Conservation (phyloP, 1,140 invertebrate genomes). For the Drosophila ironensis region DNA sequence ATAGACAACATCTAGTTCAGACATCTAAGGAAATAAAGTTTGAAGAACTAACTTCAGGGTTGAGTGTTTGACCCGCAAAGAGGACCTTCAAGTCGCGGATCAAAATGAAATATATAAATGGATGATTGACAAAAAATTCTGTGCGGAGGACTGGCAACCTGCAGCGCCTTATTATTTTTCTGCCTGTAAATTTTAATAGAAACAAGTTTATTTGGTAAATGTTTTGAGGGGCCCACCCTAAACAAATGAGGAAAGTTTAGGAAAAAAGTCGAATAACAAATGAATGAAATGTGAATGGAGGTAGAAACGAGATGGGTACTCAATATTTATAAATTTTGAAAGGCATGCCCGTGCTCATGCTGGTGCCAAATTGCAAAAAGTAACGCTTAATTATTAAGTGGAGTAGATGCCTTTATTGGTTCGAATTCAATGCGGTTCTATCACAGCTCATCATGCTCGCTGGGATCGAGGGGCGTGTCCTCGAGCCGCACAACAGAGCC, state of each 20-base stretch:
- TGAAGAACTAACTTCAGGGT: not conserved
- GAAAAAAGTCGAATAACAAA: no score
- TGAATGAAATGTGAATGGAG: no score
- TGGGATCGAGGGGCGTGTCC: slow-evolving; percentile 3
- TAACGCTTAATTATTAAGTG: slow-evolving; percentile 4
- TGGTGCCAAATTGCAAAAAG: not conserved
- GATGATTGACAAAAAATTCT: slow-evolving; percentile 1
- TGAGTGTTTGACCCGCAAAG: slow-evolving; percentile 14
- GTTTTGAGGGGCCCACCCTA: no score
- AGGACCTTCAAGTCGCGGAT: not conserved
- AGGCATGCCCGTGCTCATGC: not conserved
- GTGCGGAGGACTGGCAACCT: no score
- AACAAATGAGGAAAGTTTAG: no score
- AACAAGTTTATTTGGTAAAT: no score
- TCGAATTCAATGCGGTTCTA: slow-evolving; percentile 1
- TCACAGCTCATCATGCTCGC: slow-evolving; percentile 57
- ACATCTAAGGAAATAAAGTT: no score
- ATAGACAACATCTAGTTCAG: no score
- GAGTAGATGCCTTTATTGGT: slow-evolving; percentile 31
- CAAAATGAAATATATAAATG: slow-evolving; percentile 16
- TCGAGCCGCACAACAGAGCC: slow-evolving; percentile 51
- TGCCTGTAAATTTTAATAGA: no score
- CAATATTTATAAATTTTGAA: no score
- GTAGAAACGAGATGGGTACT: no score
- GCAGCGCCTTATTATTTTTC: no score